Percentiles rank a stretch among this genome's conserved stretches.
Evolutionary conservation across 2,888 invertebrate species (phyloP).

Genomic region (Diadegma fenestrale): DNA sequence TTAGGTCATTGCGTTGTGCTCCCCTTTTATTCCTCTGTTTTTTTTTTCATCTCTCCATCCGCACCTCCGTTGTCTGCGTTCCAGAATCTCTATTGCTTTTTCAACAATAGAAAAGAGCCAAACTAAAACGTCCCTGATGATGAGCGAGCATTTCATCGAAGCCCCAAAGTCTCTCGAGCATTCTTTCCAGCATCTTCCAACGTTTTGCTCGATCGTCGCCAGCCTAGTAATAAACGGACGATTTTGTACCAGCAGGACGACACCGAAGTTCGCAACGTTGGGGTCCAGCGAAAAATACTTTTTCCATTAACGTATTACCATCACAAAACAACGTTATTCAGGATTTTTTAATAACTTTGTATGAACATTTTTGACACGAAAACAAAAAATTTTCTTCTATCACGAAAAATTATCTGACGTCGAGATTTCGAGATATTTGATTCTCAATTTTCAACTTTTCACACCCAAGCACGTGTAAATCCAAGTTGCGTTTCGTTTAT

Average conservation of each 20-base stretch:
- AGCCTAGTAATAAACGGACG: constrained; percentile 59
- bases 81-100: constrained; percentile 58
- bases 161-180: constrained; percentile 34
- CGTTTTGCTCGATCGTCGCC: not conserved
- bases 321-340: too few species aligned
- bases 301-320: too few species aligned
- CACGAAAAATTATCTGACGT: too few species aligned
- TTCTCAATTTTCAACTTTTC: too few species aligned
- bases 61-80: constrained; percentile 8
- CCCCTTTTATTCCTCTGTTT: not conserved
- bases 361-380: too few species aligned
- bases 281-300: too few species aligned
- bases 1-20: constrained; percentile 23
- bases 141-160: constrained; percentile 48
- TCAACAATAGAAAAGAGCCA: constrained; percentile 50
- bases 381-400: too few species aligned
- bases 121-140: constrained; percentile 38
- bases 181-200: not conserved
- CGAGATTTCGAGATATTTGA: too few species aligned
- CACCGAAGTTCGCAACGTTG: too few species aligned
- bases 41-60: not conserved
- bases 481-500: too few species aligned
- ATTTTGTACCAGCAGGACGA: constrained; percentile 18
- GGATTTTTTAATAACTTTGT: too few species aligned
- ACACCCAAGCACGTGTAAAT: too few species aligned